Conservation (phyloP, 1,140 invertebrate species). For the Drosophila carrolli region DNA sequence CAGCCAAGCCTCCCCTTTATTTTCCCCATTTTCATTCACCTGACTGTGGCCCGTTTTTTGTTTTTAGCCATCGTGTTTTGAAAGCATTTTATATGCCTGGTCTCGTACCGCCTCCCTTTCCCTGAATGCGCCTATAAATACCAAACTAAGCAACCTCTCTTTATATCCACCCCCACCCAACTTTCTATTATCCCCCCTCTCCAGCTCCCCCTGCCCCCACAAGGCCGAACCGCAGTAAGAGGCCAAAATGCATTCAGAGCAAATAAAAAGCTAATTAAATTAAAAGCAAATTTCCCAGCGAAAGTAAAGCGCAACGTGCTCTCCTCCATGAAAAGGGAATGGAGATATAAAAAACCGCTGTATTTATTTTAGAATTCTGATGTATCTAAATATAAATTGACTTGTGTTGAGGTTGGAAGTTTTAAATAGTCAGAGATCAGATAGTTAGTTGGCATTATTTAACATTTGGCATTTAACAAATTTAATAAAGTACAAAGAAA, state of each 20-base stretch:
- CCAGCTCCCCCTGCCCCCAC: not conserved
- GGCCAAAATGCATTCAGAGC: constrained; percentile 37
- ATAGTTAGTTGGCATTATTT: too few relatives aligned
- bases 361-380: constrained; percentile 8
- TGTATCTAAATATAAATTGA: constrained; percentile 8
- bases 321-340: not conserved
- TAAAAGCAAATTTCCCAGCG: constrained; percentile 32
- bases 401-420: too few relatives aligned
- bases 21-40: constrained; percentile 18
- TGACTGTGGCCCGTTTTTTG: constrained; percentile 28
- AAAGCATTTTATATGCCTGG: constrained; percentile 37
- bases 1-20: constrained; percentile 1
- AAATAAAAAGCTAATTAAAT: constrained; percentile 54
- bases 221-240: constrained; percentile 14
- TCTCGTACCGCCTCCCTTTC: constrained; percentile 2
- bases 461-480: too few relatives aligned
- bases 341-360: not conserved
- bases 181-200: constrained; percentile 8
- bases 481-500: too few relatives aligned
- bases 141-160: constrained; percentile 22
- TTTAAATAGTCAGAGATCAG: not conserved
- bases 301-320: constrained; percentile 18
- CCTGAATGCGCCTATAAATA: constrained; percentile 43
- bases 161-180: not conserved
- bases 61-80: constrained; percentile 42